A percentile compares a stretch with the other conserved stretches of the same genome.
These are phyloP conservation scores for Melierax canorus DNA, from an alignment of 2,113 vertebrate genomes.

Conservation along the genomic window DNA sequence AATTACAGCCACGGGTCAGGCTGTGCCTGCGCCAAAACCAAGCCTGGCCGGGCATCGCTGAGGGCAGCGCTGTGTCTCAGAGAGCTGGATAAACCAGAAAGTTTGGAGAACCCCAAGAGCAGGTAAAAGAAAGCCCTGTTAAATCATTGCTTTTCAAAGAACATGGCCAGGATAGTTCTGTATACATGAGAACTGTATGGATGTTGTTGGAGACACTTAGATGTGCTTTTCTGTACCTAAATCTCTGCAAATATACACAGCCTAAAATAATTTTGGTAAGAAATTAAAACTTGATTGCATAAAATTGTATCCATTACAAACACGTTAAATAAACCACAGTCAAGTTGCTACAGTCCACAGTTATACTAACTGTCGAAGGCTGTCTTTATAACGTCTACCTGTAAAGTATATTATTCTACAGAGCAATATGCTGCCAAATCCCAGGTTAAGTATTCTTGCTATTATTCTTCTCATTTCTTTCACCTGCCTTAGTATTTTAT, in stretches of 20 bases:
- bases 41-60: neutral
- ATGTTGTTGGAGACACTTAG: neutral
- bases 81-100: conserved; percentile 28
- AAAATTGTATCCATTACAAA: neutral
- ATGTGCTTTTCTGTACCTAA: neutral
- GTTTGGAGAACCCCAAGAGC: conserved; percentile 2
- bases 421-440: neutral
- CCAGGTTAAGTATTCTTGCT: neutral
- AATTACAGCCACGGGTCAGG: neutral
- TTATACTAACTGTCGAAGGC: neutral
- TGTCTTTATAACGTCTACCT: neutral
- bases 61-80: neutral
- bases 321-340: neutral
- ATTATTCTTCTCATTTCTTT: neutral
- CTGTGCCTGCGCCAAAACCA: neutral
- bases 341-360: neutral
- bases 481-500: neutral
- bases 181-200: neutral
- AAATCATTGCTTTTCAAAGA: conserved; percentile 63
- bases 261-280: neutral
- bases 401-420: neutral
- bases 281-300: neutral
- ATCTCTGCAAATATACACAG: neutral
- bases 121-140: conserved; percentile 35
- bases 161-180: neutral